phyloP scores from a whole-genome alignment of 2,113 vertebrate genomes.

The Paradoxurus hermaphroditus region DNA sequence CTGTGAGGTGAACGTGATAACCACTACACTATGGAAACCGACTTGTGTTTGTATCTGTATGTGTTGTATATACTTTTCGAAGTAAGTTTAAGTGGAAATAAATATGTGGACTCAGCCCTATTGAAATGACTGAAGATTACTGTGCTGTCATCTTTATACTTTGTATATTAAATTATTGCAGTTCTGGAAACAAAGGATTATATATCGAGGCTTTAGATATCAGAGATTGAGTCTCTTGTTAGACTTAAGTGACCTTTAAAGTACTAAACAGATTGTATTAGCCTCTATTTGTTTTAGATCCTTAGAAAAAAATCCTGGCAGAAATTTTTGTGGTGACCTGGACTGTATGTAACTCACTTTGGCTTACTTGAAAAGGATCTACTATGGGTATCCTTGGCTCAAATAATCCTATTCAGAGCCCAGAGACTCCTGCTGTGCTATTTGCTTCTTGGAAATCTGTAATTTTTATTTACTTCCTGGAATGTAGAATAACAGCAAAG shows the following conservation, averaged over 20 bases:
- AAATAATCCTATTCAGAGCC: neutral
- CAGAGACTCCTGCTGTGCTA: neutral
- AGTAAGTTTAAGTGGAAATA: neutral
- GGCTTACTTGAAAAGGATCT: neutral
- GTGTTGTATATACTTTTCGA: neutral
- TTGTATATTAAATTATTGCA: neutral
- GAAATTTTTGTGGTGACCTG: neutral
- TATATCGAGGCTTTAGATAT: neutral
- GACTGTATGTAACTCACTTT: neutral
- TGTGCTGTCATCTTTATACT: neutral
- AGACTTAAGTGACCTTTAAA: neutral
- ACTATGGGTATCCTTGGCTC: neutral
- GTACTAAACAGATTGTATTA: neutral
- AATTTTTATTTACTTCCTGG: conserved; percentile 20
- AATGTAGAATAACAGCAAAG: neutral
- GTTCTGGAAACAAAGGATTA: neutral
- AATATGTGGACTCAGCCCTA: neutral
- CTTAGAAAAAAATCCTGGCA: neutral
- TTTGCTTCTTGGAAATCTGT: neutral
- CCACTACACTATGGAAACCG: too few species aligned
- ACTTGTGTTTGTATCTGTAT: neutral
- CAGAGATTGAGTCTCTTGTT: neutral
- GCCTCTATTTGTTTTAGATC: neutral
- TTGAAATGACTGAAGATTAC: neutral
- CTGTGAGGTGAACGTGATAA: too few species aligned